phyloP scores from a whole-genome alignment of 2,797 vertebrate genomes.

The Petrocephalus schoutedeni region DNA sequence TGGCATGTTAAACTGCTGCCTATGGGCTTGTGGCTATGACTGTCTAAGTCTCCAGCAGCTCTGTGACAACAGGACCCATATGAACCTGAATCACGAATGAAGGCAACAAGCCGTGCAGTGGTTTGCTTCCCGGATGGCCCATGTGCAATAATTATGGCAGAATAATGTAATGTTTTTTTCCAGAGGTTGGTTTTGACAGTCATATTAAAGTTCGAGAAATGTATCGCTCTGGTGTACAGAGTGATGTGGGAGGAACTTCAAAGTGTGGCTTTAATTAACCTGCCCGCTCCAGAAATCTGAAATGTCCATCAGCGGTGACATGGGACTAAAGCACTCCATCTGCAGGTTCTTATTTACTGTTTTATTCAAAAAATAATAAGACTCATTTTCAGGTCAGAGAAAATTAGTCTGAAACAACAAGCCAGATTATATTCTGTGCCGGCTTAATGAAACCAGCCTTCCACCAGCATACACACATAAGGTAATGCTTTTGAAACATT shows the following conservation, averaged over 20 bases:
- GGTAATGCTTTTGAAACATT: background rate
- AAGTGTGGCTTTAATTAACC: background rate
- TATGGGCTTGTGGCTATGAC: background rate
- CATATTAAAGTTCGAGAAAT: background rate
- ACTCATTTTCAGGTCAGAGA: background rate
- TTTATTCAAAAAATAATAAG: background rate
- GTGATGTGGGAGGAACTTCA: background rate
- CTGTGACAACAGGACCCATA: background rate
- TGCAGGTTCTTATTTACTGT: background rate
- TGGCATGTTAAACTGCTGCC: background rate
- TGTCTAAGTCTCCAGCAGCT: background rate
- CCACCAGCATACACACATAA: background rate
- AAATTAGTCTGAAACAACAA: background rate
- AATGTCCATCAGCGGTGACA: background rate
- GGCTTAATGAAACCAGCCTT: background rate
- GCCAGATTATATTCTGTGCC: background rate
- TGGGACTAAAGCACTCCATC: background rate
- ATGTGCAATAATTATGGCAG: background rate
- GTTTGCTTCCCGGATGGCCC: background rate
- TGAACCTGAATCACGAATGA: background rate
- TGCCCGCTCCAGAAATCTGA: background rate
- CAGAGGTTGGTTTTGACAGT: background rate
- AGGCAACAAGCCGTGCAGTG: background rate
- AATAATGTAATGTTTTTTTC: background rate
- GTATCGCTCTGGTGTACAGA: background rate